Base-by-base conservation (phyloP, 2,113 vertebrate species). In the Protobothrops mucrosquamatus region DNA sequence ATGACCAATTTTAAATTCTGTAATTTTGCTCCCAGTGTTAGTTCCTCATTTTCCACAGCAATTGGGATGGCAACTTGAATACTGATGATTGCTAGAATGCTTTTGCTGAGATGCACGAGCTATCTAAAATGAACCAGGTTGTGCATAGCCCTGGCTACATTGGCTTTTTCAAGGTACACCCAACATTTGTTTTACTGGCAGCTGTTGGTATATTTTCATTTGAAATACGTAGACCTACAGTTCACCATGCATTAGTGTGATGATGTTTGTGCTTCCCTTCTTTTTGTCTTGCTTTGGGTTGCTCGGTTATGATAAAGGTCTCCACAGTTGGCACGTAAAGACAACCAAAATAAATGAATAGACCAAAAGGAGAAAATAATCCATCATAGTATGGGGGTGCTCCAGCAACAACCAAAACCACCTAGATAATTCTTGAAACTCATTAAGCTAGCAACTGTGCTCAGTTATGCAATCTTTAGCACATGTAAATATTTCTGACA, bases 401-500 rank as follows among this genome's bases (percentile, higher is more conserved):
- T 94, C 92, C 88, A 94, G 94, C 93, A 94, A 93, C 91, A 95
- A 92, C 94, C 92, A 88, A 94, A 23, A 93, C 92, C 93, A 96
- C 57, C 91, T 93, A 95, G 95, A 94, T 95, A 87, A 97, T 96
- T 95, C 96, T 94, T 97, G 96, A 97, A 97, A 96, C 89, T 94
- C 89, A 94, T 94, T 92, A 95, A 96, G 93, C 92, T 92, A 91
- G 57, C 57, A 69, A 55, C 89, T 94, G 95, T 95, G 94, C 54
- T 97, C 93, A 96, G 94, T 96, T 97, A 96, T 97, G 95, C 96
- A 98, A 97, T 97, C 95, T 98, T 97, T 98, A 98, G 96, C 98
- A 98, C 97, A 97, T 98, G 98, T 98, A 98, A 98, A 98, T 98
- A 98, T 46, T 74, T 96, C 91, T 86, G 94, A 98, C 96, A 96